Conservation (phyloP, 1,140 invertebrate species). For the Lerema accius region DNA sequence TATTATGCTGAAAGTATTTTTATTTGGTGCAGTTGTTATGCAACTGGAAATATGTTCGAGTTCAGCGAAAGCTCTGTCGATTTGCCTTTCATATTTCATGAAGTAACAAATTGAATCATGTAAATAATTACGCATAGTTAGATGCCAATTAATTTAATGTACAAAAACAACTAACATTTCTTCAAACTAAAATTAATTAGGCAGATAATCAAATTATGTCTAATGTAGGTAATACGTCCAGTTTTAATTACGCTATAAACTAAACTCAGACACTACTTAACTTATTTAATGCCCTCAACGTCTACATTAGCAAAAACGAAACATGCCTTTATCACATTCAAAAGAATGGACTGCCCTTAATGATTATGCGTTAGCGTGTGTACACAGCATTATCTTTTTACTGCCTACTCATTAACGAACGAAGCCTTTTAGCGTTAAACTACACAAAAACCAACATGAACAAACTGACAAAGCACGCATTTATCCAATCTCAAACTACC, state of each 20-base stretch:
- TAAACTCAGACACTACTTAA: not conserved
- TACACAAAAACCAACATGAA: conserved; percentile 50
- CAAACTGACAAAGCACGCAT: conserved; percentile 34
- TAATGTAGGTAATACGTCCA: no score
- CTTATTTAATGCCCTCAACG: not conserved
- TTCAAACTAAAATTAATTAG: no score
- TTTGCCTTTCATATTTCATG: conserved; percentile 4
- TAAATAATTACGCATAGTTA: no score
- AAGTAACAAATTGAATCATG: not conserved
- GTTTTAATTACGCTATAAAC: no score
- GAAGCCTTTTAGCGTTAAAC: conserved; percentile 37
- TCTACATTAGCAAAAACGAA: conserved; percentile 27
- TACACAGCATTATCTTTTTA: conserved; percentile 42
- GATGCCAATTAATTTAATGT: no score
- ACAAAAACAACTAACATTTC: no score
- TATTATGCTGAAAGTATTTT: conserved; percentile 1
- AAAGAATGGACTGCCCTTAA: conserved; percentile 28
- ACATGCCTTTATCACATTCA: conserved; percentile 22
- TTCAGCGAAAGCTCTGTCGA: not conserved
- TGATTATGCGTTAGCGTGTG: conserved; percentile 36
- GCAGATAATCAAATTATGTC: not conserved
- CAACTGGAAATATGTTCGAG: not conserved
- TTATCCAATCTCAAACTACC: conserved; percentile 40
- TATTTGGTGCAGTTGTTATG: conserved; percentile 1
- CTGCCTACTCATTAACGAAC: conserved; percentile 34